Evolutionary conservation across 2,888 invertebrate genomes (phyloP), one percentile per base, ranked within the genome.

Genomic region (Sinohyriopsis cumingii): DNA sequence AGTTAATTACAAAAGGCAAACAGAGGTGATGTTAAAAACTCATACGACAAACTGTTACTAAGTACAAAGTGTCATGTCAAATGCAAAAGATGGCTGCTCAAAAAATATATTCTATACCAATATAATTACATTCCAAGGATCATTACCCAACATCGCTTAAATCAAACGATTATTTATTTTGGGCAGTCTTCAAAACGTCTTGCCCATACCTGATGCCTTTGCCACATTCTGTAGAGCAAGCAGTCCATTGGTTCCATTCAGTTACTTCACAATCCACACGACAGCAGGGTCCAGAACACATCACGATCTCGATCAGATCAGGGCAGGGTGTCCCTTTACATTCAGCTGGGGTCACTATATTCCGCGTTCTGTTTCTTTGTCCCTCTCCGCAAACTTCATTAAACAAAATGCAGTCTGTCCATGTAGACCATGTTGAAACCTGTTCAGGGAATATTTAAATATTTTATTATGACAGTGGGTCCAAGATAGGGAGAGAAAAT

Each of bases 321-420:
- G 77, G 73, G 57, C 83, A 83, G 12, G 65, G 67, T 22, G 65
- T 28, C 4, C 83, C 83, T 57, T 72, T 57, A 71, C 82, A 82
- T 60, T 76, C 65, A 18, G 62, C 65, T 20, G 69, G 59, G 6
- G 69, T 69, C 28, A 76, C 64, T 5, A 80, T 67, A 24, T 59
- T 57, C 22, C 83, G 55, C 15, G 71, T 67, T 57, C 83, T 74
- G 22, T 62, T 72, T 69, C 74, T 78, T 9, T 67, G 45, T 4
- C 82, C 83, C 45, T 72, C 64, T 19, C 82, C 83, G 73, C 83
- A 83, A 25, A 63, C 59, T 18, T 81, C 81, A 71, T 82, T 83
- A 55, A 67, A 57, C 55, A 82, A 76, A 20, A 60, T 57, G 67
- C 83, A 83, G 1, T 45, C 56, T 12, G 78, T 66, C 83, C 83